Percentiles rank a stretch among this genome's conserved stretches.
These are phyloP conservation scores for Poecilia latipinna DNA, from an alignment of 2,113 vertebrate genomes.

Conservation along the genomic window DNA sequence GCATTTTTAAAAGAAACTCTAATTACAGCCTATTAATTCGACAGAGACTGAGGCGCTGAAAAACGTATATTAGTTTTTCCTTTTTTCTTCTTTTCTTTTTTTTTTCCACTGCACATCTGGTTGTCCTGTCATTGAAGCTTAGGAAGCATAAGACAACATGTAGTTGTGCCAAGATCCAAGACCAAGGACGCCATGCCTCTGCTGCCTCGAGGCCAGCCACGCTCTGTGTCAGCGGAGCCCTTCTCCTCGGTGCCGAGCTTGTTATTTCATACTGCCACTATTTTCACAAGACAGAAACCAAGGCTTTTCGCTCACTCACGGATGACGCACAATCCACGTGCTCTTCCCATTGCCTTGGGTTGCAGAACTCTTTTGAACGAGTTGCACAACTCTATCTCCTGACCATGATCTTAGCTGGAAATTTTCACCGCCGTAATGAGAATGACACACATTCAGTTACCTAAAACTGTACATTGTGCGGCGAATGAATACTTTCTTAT, in stretches of 20 bases:
- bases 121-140: not conserved
- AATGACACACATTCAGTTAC: not conserved
- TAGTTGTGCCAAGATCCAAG: not conserved
- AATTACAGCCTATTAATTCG: slow-evolving; percentile 12
- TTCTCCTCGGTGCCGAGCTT: slow-evolving; percentile 28
- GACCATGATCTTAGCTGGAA: slow-evolving; percentile 17
- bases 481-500: not conserved
- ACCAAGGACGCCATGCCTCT: slow-evolving; percentile 38
- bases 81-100: not conserved
- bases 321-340: slow-evolving; percentile 44
- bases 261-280: slow-evolving; percentile 53
- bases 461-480: not conserved
- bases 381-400: slow-evolving; percentile 25
- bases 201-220: slow-evolving; percentile 38
- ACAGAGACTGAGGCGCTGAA: slow-evolving; percentile 7
- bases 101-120: not conserved
- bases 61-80: not conserved
- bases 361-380: slow-evolving; percentile 15
- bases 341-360: slow-evolving; percentile 46
- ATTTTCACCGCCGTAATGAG: not conserved
- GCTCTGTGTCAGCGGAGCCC: slow-evolving; percentile 31
- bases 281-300: slow-evolving; percentile 61
- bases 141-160: slow-evolving; percentile 3
- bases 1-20: slow-evolving; percentile 1
- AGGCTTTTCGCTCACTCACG: slow-evolving; percentile 41